Percentiles rank a stretch among this genome's conserved stretches.
These are phyloP conservation scores for Tragelaphus eurycerus DNA, from an alignment of 2,797 vertebrate genomes.

Conservation along the genomic window DNA sequence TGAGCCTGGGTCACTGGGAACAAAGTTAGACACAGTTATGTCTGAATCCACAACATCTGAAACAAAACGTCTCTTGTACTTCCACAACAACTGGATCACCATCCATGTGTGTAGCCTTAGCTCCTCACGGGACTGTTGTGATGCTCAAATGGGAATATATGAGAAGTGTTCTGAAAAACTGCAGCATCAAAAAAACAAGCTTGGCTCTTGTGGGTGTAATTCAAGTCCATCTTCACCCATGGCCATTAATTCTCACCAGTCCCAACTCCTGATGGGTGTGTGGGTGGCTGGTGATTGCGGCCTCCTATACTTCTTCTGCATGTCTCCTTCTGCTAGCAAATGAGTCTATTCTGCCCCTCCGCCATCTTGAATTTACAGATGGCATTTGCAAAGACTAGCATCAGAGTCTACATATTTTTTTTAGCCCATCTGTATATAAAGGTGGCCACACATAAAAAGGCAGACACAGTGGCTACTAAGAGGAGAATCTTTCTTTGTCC, in stretches of 20 bases:
- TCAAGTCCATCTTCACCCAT: slow-evolving; percentile 99
- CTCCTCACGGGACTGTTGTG: slow-evolving; percentile 56
- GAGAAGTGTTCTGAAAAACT: slow-evolving; percentile 65
- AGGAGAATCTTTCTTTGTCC: neutral
- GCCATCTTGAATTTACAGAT: neutral
- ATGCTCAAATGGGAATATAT: slow-evolving; percentile 56
- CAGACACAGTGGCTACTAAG: neutral
- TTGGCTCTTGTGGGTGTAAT: slow-evolving; percentile 95
- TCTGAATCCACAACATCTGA: slow-evolving; percentile 94
- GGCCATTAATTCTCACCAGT: slow-evolving; percentile 96
- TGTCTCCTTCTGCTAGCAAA: neutral
- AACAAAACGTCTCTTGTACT: slow-evolving; percentile 97
- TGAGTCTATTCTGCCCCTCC: neutral
- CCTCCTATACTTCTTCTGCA: neutral
- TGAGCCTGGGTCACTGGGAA: slow-evolving; percentile 87
- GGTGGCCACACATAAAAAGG: neutral
- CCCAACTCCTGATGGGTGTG: slow-evolving; percentile 76
- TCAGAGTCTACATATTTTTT: neutral
- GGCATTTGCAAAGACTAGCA: neutral
- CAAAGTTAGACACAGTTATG: slow-evolving; percentile 87
- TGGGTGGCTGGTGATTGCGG: neutral
- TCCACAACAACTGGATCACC: slow-evolving; percentile 98
- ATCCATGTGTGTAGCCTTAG: slow-evolving; percentile 84
- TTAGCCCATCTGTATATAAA: neutral
- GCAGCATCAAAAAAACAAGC: slow-evolving; percentile 94